phyloP scores from a whole-genome alignment of 2,888 invertebrate species.

The Agrochola litura region DNA sequence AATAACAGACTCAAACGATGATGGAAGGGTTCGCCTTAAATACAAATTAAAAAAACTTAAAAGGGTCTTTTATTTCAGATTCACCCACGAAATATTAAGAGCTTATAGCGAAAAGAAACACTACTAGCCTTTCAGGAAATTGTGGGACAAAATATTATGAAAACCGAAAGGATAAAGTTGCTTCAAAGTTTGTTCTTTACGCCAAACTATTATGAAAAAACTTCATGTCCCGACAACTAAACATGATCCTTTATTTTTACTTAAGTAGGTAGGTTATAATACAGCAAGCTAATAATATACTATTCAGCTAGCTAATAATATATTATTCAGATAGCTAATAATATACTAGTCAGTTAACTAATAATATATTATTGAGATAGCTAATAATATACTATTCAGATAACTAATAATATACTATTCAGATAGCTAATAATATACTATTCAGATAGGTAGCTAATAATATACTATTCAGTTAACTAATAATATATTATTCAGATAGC shows the following conservation, averaged over 20 bases:
- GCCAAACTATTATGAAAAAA: neutral
- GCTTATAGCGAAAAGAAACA: neutral
- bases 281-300: no score
- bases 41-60: neutral
- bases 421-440: no score
- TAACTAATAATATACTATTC: no score
- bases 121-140: neutral
- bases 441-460: no score
- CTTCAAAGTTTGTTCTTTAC: slow-evolving; percentile 7
- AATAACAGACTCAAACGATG: neutral
- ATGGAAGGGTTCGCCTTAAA: neutral
- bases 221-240: neutral
- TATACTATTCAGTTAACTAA: no score
- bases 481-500: no score
- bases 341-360: no score
- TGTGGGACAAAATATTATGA: neutral
- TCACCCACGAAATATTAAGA: neutral
- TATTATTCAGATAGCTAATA: no score
- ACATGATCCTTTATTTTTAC: neutral
- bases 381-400: no score
- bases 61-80: neutral
- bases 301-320: no score
- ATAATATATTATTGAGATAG: no score
- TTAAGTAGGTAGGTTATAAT: no score
- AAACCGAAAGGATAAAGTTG: neutral